A percentile compares a stretch with the other conserved stretches of the same genome.
Conservation (phyloP, 53 echinoderm and acorn worm species). For the Arbacia lixula region DNA sequence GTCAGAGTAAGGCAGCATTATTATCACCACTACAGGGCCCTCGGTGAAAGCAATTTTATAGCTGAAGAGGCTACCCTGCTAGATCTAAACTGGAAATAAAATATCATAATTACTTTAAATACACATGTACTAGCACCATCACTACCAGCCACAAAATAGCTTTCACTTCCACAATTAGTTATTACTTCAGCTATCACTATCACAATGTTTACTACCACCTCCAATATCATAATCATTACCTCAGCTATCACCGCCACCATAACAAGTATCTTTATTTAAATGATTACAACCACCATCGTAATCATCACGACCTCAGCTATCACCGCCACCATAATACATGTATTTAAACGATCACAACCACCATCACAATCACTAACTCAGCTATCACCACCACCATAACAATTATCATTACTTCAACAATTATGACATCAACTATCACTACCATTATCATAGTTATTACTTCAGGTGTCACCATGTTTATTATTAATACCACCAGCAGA, state of each 20-base stretch:
- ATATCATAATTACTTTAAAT: too few species aligned
- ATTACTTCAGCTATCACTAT: too few species aligned
- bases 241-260: too few species aligned
- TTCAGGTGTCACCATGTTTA: neutral
- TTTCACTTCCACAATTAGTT: too few species aligned
- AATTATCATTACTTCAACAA: neutral
- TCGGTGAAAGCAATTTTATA: too few species aligned
- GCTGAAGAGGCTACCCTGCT: too few species aligned
- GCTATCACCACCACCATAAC: neutral
- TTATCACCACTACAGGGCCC: too few species aligned
- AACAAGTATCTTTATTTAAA: neutral
- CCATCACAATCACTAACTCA: neutral
- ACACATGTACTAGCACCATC: too few species aligned
- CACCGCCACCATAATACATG: neutral
- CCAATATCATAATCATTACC: constrained; percentile 18
- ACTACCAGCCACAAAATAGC: too few species aligned
- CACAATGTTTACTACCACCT: neutral
- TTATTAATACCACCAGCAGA: neutral
- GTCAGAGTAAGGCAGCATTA: too few species aligned
- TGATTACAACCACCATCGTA: constrained; percentile 28
- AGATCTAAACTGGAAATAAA: too few species aligned
- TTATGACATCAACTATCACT: constrained; percentile 9
- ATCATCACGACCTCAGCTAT: constrained; percentile 3
- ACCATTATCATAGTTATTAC: constrained; percentile 14
- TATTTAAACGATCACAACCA: neutral